These are phyloP conservation scores for Morpho achilles DNA, from an alignment of 2,888 invertebrate genomes.

Conservation along the genomic window DNA sequence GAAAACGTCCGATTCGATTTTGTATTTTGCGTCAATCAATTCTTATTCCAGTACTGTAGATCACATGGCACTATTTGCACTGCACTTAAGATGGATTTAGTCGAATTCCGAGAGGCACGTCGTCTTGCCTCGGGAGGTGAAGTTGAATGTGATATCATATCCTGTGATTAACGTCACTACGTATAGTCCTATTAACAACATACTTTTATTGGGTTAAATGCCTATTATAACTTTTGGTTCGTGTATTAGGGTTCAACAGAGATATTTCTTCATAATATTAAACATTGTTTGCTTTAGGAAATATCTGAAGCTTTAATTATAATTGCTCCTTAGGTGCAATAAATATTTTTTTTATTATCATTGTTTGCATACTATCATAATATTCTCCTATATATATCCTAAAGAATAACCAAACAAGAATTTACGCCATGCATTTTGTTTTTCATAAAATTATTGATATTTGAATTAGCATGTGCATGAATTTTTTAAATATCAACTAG, in stretches of 20 bases:
- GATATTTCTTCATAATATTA: not conserved
- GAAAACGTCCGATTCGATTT: not conserved
- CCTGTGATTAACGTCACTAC: constrained; percentile 52
- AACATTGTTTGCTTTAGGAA: too few relatives aligned
- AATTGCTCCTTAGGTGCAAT: too few relatives aligned
- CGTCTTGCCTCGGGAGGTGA: constrained; percentile 45
- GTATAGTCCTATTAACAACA: constrained; percentile 41
- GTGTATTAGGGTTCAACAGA: constrained; percentile 18
- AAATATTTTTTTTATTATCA: too few relatives aligned
- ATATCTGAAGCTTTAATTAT: too few relatives aligned
- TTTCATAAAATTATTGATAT: not conserved
- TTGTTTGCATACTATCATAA: too few relatives aligned
- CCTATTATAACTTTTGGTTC: constrained; percentile 51
- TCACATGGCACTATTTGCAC: constrained; percentile 44
- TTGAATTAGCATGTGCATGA: constrained; percentile 52
- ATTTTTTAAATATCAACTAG: constrained; percentile 13
- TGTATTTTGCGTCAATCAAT: constrained; percentile 12
- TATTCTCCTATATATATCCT: too few relatives aligned
- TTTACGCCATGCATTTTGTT: not conserved
- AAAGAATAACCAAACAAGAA: too few relatives aligned
- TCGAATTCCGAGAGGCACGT: constrained; percentile 48
- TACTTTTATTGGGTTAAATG: constrained; percentile 63
- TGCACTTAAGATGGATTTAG: constrained; percentile 59
- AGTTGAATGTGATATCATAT: constrained; percentile 65
- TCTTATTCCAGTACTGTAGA: constrained; percentile 7